These are phyloP conservation scores for Kryptopterus vitreolus DNA, from an alignment of 2,797 vertebrate genomes.

Conservation along the genomic window DNA sequence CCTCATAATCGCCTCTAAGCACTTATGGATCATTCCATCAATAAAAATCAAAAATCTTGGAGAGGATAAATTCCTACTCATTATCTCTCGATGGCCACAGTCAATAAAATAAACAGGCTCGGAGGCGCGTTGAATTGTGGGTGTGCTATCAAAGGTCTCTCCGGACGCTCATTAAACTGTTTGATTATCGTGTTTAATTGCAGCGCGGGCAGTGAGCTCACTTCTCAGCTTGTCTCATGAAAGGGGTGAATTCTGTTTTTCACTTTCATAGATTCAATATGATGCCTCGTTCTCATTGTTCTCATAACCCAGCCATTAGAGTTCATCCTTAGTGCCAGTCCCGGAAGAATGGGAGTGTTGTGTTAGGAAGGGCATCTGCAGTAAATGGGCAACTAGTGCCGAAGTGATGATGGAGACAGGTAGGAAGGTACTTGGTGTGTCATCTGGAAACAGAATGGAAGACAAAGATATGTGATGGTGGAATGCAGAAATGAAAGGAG, in stretches of 20 bases:
- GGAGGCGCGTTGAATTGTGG: slow-evolving; percentile 30
- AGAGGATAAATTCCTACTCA: slow-evolving; percentile 41
- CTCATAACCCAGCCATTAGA: too few relatives aligned
- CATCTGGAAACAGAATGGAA: too few relatives aligned
- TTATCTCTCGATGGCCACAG: slow-evolving; percentile 31
- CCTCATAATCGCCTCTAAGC: slow-evolving; percentile 32
- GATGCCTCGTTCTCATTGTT: slow-evolving; percentile 11
- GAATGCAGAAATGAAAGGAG: too few relatives aligned
- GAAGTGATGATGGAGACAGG: too few relatives aligned
- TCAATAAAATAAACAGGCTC: slow-evolving; percentile 40
- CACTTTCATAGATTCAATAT: not conserved
- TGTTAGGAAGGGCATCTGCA: too few relatives aligned
- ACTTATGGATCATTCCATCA: slow-evolving; percentile 46
- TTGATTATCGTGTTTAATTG: slow-evolving; percentile 74
- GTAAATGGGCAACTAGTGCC: too few relatives aligned
- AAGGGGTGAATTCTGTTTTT: slow-evolving; percentile 8
- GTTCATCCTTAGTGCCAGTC: too few relatives aligned
- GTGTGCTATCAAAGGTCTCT: slow-evolving; percentile 51
- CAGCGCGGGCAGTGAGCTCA: slow-evolving; percentile 63
- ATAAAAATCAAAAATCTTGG: slow-evolving; percentile 39
- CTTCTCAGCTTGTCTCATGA: slow-evolving; percentile 41
- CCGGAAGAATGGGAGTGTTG: too few relatives aligned
- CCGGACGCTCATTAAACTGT: slow-evolving; percentile 67
- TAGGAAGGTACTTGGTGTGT: too few relatives aligned
- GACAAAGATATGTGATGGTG: too few relatives aligned